These are phyloP conservation scores for Hirtodrosophila alboralis DNA, from an alignment of 2,888 invertebrate species.

Conservation along the genomic window DNA sequence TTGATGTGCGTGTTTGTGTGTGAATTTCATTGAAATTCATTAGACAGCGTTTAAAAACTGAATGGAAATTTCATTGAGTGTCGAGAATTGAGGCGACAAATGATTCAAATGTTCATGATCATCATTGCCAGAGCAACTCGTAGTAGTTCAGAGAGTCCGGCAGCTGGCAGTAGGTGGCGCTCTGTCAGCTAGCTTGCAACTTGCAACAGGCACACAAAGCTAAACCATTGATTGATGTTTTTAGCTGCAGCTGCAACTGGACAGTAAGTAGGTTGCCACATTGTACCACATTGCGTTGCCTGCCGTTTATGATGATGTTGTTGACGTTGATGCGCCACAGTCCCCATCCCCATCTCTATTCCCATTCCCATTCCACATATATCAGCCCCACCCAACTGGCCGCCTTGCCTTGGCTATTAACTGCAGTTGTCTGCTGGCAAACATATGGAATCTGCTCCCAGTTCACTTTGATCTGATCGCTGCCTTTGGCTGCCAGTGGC, in stretches of 20 bases:
- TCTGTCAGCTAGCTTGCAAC: slow-evolving; percentile 13
- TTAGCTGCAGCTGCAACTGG: slow-evolving; percentile 48
- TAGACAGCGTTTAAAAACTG: slow-evolving; percentile 36
- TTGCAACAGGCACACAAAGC: slow-evolving; percentile 35
- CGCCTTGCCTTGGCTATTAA: slow-evolving; percentile 37
- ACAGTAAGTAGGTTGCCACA: slow-evolving; percentile 63
- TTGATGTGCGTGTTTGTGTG: slow-evolving; percentile 26
- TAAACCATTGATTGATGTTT: slow-evolving; percentile 68
- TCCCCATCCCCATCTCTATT: slow-evolving; percentile 10
- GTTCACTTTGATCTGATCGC: slow-evolving; percentile 72
- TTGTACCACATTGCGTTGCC: slow-evolving; percentile 3
- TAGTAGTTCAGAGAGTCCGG: slow-evolving; percentile 2
- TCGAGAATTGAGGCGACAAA: slow-evolving; percentile 30
- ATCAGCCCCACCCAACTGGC: not conserved
- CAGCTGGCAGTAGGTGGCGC: slow-evolving; percentile 68
- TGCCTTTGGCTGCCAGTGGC: slow-evolving; percentile 6
- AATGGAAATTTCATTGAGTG: slow-evolving; percentile 51
- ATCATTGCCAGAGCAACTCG: slow-evolving; percentile 33
- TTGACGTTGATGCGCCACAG: slow-evolving; percentile 74
- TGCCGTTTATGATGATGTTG: slow-evolving; percentile 56
- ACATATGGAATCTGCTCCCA: slow-evolving; percentile 64
- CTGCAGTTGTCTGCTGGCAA: slow-evolving; percentile 57
- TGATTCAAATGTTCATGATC: slow-evolving; percentile 37
- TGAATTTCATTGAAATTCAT: slow-evolving; percentile 68
- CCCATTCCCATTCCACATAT: slow-evolving; percentile 8